phyloP scores from a whole-genome alignment of 2,888 invertebrate species.

The Lithophane ornitopus region DNA sequence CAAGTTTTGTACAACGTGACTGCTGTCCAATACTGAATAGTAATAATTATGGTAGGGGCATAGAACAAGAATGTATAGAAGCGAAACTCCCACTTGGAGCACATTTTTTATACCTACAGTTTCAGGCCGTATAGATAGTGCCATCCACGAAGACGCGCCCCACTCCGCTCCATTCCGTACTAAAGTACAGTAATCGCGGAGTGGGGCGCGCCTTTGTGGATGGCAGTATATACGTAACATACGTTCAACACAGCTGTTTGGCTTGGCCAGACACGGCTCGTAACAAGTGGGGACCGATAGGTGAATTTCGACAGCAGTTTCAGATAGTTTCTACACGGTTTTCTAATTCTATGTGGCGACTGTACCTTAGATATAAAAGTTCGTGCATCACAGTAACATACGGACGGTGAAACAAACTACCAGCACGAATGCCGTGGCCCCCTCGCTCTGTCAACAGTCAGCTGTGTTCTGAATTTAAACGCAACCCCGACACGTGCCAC shows the following conservation, averaged over 20 bases:
- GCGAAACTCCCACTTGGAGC: not conserved
- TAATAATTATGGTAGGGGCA: not conserved
- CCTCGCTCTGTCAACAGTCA: conserved; percentile 79
- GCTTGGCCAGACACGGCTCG: too few species aligned
- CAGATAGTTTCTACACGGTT: not conserved
- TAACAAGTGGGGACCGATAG: too few species aligned
- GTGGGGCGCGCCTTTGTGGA: too few species aligned
- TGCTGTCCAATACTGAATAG: not conserved
- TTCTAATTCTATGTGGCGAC: conserved; percentile 9
- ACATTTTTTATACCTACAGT: not conserved
- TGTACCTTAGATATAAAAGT: conserved; percentile 1
- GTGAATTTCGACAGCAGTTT: not conserved
- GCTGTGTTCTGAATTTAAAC: conserved; percentile 72
- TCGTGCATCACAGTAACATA: conserved; percentile 64
- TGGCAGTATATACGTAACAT: too few species aligned
- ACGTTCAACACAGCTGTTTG: not conserved
- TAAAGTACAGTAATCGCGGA: too few species aligned
- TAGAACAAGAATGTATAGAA: conserved; percentile 21
- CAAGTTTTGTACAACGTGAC: conserved; percentile 12
- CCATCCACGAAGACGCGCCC: too few species aligned
- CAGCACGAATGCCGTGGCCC: conserved; percentile 78
- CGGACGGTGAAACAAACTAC: conserved; percentile 63
- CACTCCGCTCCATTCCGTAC: too few species aligned
- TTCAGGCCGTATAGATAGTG: not conserved
- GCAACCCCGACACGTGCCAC: conserved; percentile 38